Conservation (phyloP, 2,888 invertebrate species). For the Electrophaes corylata region DNA sequence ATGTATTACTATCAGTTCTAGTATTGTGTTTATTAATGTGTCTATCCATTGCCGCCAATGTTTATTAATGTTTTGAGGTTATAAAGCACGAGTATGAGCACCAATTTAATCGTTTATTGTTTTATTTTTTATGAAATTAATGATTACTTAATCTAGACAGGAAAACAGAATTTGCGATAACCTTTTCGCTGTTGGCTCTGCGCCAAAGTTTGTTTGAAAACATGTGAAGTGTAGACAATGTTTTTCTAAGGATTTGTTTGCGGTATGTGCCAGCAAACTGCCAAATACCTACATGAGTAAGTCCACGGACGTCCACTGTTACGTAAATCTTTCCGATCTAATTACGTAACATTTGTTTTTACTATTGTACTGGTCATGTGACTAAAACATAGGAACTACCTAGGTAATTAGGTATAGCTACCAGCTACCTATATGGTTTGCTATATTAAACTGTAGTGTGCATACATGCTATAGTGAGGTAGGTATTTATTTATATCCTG, state of each 20-base stretch:
- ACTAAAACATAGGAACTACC: slow-evolving; percentile 23
- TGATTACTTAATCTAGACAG: slow-evolving; percentile 23
- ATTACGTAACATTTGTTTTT: slow-evolving; percentile 60
- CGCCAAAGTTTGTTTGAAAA: slow-evolving; percentile 76
- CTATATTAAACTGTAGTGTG: neutral
- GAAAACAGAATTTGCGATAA: slow-evolving; percentile 51
- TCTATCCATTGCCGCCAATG: neutral
- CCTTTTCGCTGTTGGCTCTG: slow-evolving; percentile 57
- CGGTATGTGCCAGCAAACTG: slow-evolving; percentile 54
- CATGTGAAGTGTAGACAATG: slow-evolving; percentile 64
- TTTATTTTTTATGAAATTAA: neutral
- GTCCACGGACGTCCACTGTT: slow-evolving; percentile 46
- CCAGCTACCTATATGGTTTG: neutral
- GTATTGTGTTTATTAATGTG: neutral
- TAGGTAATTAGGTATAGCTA: neutral
- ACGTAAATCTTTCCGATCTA: slow-evolving; percentile 54
- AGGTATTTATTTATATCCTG: slow-evolving; percentile 47
- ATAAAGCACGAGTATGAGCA: slow-evolving; percentile 11
- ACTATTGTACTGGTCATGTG: slow-evolving; percentile 50
- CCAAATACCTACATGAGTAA: slow-evolving; percentile 49
- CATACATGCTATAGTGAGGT: neutral
- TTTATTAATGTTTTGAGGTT: slow-evolving; percentile 29
- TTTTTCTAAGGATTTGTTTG: slow-evolving; percentile 59
- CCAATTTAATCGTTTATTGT: neutral
- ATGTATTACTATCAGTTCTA: neutral